Evolutionary conservation across 2,888 invertebrate species (phyloP).

Genomic region (Scrobipalpa costella): DNA sequence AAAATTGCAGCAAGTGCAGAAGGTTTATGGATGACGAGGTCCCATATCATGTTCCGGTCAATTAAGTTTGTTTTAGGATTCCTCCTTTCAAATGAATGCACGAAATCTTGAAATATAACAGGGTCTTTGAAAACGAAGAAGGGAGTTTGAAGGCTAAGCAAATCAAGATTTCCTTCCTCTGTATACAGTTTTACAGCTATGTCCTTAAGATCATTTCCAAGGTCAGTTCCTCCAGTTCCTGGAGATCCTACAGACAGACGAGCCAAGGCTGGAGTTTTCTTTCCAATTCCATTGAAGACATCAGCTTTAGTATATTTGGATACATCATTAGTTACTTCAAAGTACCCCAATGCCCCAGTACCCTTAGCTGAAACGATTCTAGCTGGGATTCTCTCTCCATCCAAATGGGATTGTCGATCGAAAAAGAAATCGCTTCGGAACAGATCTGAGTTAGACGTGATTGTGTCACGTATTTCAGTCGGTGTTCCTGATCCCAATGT

Average conservation of each 20-base stretch:
- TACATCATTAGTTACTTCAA: no score
- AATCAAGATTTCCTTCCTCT: slow-evolving; percentile 92
- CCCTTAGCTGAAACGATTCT: slow-evolving; percentile 96
- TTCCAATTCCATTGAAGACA: slow-evolving; percentile 84
- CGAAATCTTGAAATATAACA: slow-evolving; percentile 89
- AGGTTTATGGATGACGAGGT: slow-evolving; percentile 89
- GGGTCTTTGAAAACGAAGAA: slow-evolving; percentile 94
- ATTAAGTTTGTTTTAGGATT: slow-evolving; percentile 92
- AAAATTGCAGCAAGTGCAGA: slow-evolving; percentile 89
- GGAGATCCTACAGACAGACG: slow-evolving; percentile 90
- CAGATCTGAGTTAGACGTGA: slow-evolving; percentile 86
- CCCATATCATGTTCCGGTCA: slow-evolving; percentile 93
- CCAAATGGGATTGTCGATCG: slow-evolving; percentile 78
- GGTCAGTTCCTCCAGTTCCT: slow-evolving; percentile 91
- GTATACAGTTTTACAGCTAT: slow-evolving; percentile 95
- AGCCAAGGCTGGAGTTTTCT: slow-evolving; percentile 86
- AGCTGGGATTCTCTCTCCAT: slow-evolving; percentile 94
- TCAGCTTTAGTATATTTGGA: slow-evolving; percentile 87
- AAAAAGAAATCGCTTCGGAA: slow-evolving; percentile 41
- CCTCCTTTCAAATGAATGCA: slow-evolving; percentile 94
- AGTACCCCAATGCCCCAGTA: slow-evolving; percentile 90
- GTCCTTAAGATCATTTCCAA: slow-evolving; percentile 90
- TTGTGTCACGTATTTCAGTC: slow-evolving; percentile 84
- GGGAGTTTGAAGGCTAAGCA: slow-evolving; percentile 92
- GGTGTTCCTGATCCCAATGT: slow-evolving; percentile 90